A percentile compares a stretch with the other conserved stretches of the same genome.
Evolutionary conservation across 92 coral and sea anemone genomes (phyloP).

Genomic region (Paramuricea clavata): DNA sequence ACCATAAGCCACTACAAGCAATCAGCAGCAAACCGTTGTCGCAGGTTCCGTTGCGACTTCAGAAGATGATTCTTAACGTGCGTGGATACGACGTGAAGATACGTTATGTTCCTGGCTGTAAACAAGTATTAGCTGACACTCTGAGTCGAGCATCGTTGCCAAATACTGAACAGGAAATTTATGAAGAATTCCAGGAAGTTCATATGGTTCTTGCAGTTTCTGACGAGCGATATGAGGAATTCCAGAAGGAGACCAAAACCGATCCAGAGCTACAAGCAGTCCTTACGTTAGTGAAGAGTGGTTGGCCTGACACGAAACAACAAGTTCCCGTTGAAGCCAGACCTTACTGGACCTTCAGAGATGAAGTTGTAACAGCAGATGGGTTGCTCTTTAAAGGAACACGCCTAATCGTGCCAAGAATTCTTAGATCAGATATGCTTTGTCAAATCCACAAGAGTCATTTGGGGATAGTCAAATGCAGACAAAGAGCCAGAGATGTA

Average conservation of each 20-base stretch:
- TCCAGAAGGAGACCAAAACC: constrained; percentile 53
- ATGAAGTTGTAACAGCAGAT: constrained; percentile 64
- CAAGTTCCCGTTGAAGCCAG: constrained; percentile 49
- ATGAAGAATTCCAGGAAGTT: constrained; percentile 68
- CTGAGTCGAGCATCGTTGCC: constrained; percentile 67
- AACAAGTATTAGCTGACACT: constrained; percentile 61
- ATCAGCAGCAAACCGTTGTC: constrained; percentile 59
- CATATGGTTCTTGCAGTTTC: constrained; percentile 57
- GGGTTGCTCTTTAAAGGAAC: constrained; percentile 67
- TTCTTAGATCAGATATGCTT: constrained; percentile 65
- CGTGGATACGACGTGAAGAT: constrained; percentile 54
- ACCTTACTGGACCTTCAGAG: constrained; percentile 64
- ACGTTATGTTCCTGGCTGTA: constrained; percentile 49
- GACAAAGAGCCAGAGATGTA: constrained; percentile 68
- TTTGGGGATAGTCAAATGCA: constrained; percentile 67
- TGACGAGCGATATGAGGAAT: constrained; percentile 61
- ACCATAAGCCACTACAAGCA: constrained; percentile 61
- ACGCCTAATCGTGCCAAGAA: constrained; percentile 59
- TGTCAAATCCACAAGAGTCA: constrained; percentile 66
- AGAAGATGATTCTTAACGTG: constrained; percentile 51
- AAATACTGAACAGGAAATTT: constrained; percentile 30
- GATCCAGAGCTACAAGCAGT: constrained; percentile 45
- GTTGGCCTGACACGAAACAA: constrained; percentile 70
- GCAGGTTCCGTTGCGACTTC: constrained; percentile 57
- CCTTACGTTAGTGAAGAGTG: constrained; percentile 31